Evolutionary conservation across 2,113 vertebrate genomes (phyloP).

Genomic region (Oryzias curvinotus): DNA sequence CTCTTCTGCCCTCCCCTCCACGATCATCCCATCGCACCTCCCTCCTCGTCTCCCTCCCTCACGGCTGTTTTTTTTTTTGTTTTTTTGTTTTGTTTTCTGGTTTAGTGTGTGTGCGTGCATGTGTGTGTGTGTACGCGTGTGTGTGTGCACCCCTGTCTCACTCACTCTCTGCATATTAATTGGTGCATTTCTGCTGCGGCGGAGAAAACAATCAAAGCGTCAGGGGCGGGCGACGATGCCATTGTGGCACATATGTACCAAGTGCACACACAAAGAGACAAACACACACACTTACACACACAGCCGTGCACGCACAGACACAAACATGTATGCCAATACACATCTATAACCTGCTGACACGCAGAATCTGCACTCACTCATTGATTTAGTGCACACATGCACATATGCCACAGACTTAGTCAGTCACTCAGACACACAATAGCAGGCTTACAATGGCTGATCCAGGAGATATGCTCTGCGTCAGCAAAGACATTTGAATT

Average conservation of each 20-base stretch:
- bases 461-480: constrained; percentile 68
- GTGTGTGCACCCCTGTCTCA: constrained; percentile 73
- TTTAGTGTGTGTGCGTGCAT: constrained; percentile 27
- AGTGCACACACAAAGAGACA: constrained; percentile 38
- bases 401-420: constrained; percentile 69
- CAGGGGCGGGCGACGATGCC: constrained; percentile 78
- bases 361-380: constrained; percentile 33
- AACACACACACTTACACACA: neutral
- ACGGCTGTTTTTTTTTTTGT: constrained; percentile 61
- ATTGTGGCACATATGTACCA: constrained; percentile 76
- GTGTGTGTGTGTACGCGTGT: constrained; percentile 47
- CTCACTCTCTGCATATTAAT: constrained; percentile 86
- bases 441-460: constrained; percentile 66
- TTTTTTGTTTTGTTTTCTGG: constrained; percentile 27
- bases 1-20: constrained; percentile 50
- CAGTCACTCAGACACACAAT: constrained; percentile 68
- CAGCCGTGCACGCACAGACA: constrained; percentile 26
- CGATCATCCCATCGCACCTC: constrained; percentile 46
- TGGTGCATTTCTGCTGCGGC: constrained; percentile 83
- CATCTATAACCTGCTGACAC: constrained; percentile 52
- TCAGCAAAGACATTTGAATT: constrained; percentile 68
- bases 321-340: constrained; percentile 21
- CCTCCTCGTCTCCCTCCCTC: constrained; percentile 54
- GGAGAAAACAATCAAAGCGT: constrained; percentile 83
- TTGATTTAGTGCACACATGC: constrained; percentile 56